Evolutionary conservation across 2,888 invertebrate genomes (phyloP).

Genomic region (Phania funesta): DNA sequence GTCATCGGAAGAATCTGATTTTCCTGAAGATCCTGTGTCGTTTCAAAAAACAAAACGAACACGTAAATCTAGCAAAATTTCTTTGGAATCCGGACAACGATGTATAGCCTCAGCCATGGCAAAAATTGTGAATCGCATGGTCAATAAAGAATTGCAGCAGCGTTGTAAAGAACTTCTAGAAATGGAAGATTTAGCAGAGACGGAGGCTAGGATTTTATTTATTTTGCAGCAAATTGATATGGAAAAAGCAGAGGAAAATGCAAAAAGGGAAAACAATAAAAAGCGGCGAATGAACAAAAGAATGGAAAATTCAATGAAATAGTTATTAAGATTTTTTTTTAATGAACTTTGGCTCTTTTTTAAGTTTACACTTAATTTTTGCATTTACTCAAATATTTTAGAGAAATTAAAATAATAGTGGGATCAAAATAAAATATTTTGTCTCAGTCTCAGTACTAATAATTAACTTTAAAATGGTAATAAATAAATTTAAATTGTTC

Average conservation of each 20-base stretch:
- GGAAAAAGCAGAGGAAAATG: slow-evolving; percentile 23
- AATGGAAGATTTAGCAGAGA: slow-evolving; percentile 67
- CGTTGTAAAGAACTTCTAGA: slow-evolving; percentile 71
- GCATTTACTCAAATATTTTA: no score
- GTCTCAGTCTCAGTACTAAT: no score
- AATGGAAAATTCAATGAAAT: neutral
- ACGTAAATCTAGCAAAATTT: slow-evolving; percentile 12
- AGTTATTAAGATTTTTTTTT: neutral
- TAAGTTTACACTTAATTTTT: no score
- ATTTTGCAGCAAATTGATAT: slow-evolving; percentile 55
- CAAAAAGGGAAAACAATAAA: slow-evolving; percentile 3
- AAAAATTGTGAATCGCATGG: slow-evolving; percentile 72
- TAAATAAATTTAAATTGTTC: neutral
- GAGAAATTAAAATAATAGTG: no score
- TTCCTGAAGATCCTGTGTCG: neutral
- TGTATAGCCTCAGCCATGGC: slow-evolving; percentile 71
- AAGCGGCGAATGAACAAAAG: neutral
- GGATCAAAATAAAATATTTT: no score
- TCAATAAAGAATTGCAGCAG: slow-evolving; percentile 63
- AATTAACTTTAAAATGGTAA: neutral
- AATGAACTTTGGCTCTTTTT: neutral
- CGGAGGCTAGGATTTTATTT: slow-evolving; percentile 56
- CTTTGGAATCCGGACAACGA: slow-evolving; percentile 45
- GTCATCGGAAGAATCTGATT: slow-evolving; percentile 35
- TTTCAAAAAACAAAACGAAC: neutral